A percentile compares a stretch with the other conserved stretches of the same genome.
Evolutionary conservation across 92 coral and sea anemone species (phyloP).

Genomic region (Nematostella vectensis): DNA sequence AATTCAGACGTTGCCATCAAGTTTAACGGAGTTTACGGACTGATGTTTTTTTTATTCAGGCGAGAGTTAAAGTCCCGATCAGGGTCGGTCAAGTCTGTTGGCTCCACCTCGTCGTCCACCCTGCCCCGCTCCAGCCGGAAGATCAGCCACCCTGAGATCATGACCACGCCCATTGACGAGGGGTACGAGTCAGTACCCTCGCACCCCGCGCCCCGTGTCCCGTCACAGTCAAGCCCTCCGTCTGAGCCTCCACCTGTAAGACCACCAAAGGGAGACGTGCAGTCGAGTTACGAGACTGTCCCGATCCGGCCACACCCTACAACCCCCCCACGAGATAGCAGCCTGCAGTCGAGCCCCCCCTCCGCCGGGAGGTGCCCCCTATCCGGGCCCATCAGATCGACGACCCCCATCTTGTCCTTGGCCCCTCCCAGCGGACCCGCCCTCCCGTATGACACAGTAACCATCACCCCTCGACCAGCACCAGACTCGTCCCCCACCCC

Average conservation of each 20-base stretch:
- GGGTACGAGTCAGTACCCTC: neutral
- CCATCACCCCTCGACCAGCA: slow-evolving; percentile 4
- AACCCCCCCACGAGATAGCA: no score
- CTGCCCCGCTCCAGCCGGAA: neutral
- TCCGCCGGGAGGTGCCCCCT: slow-evolving; percentile 12
- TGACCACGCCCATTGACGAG: no score
- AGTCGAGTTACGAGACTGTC: neutral
- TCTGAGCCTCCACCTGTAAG: neutral
- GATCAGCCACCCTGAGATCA: neutral
- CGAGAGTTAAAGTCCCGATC: neutral
- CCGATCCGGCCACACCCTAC: neutral
- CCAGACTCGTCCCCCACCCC: slow-evolving; percentile 8
- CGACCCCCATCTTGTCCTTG: neutral
- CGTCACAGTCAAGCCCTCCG: no score
- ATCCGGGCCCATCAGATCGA: neutral
- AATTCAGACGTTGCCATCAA: no score
- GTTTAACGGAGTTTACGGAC: no score
- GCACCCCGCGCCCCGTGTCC: no score
- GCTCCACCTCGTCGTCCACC: neutral
- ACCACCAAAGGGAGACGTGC: neutral
- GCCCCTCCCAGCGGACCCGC: slow-evolving; percentile 12
- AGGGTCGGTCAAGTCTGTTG: neutral
- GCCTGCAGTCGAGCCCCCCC: neutral
- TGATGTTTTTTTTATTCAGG: no score
- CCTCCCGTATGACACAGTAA: slow-evolving; percentile 39